A percentile compares a stretch with the other conserved stretches of the same genome.
These are phyloP conservation scores for Caenorhabditis brenneri DNA, from an alignment of 1,140 invertebrate species.

Conservation along the genomic window DNA sequence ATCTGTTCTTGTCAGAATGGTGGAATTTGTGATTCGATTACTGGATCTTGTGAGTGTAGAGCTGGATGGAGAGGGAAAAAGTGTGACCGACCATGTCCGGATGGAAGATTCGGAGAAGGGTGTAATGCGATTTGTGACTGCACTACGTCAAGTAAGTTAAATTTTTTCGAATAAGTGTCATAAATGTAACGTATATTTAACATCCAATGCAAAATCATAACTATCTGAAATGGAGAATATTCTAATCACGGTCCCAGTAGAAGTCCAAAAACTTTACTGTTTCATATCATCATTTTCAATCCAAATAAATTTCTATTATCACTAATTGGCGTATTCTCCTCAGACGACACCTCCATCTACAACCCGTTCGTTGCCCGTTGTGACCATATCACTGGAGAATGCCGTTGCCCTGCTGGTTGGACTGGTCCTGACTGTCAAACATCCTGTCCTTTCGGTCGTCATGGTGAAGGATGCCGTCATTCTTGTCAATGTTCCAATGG, in stretches of 20 bases:
- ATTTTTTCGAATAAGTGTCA: slow-evolving; percentile 36
- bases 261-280: too few relatives aligned
- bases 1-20: slow-evolving; percentile 89
- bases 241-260: too few relatives aligned
- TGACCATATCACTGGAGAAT: slow-evolving; percentile 76
- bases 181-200: slow-evolving; percentile 15
- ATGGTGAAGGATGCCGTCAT: slow-evolving; percentile 60
- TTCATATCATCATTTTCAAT: too few relatives aligned
- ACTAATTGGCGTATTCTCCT: too few relatives aligned
- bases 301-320: too few relatives aligned
- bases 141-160: slow-evolving; percentile 38
- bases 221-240: not conserved
- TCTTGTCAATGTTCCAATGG: slow-evolving; percentile 62
- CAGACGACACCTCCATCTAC: slow-evolving; percentile 47
- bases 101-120: slow-evolving; percentile 71
- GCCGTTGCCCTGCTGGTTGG: slow-evolving; percentile 81
- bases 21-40: slow-evolving; percentile 81
- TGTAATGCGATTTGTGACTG: slow-evolving; percentile 63
- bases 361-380: slow-evolving; percentile 61
- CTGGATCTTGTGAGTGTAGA: slow-evolving; percentile 81
- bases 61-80: slow-evolving; percentile 79
- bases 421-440: slow-evolving; percentile 71
- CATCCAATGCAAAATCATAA: too few relatives aligned
- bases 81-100: slow-evolving; percentile 79
- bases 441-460: slow-evolving; percentile 60